A percentile compares a stretch with the other conserved stretches of the same genome.
These are phyloP conservation scores for Mactra quadrangularis DNA, from an alignment of 1,140 invertebrate species.

Conservation along the genomic window DNA sequence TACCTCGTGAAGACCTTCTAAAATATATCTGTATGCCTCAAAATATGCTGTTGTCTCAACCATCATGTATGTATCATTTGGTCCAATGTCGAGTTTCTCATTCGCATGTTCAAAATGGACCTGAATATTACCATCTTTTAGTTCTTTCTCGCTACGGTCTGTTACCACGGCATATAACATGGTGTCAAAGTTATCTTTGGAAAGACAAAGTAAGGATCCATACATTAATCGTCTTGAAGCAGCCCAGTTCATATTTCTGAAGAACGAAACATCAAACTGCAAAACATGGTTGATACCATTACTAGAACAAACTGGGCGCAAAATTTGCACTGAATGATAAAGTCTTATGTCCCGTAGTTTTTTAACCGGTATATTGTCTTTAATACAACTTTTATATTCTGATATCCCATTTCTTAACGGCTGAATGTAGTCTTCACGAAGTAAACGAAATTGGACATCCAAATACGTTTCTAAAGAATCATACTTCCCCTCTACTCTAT, in stretches of 20 bases:
- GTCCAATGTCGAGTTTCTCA: background rate
- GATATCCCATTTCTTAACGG: slow-evolving; percentile 83
- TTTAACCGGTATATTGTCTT: slow-evolving; percentile 29
- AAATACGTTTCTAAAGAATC: slow-evolving; percentile 89
- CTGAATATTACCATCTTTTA: slow-evolving; percentile 72
- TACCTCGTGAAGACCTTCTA: slow-evolving; percentile 82
- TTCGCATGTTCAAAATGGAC: slow-evolving; percentile 80
- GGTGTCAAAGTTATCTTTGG: slow-evolving; percentile 87
- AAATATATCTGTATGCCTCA: slow-evolving; percentile 84
- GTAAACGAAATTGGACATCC: no score
- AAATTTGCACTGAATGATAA: slow-evolving; percentile 73
- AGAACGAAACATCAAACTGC: slow-evolving; percentile 73
- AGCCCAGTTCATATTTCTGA: slow-evolving; percentile 78
- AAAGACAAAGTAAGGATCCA: slow-evolving; percentile 90
- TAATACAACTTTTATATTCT: slow-evolving; percentile 63
- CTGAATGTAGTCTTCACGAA: slow-evolving; percentile 88
- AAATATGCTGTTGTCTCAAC: slow-evolving; percentile 85
- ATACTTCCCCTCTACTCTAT: slow-evolving; percentile 87
- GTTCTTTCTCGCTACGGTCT: slow-evolving; percentile 84
- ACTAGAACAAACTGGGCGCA: slow-evolving; percentile 71
- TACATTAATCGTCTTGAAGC: slow-evolving; percentile 87
- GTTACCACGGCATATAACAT: slow-evolving; percentile 88
- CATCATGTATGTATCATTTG: slow-evolving; percentile 71
- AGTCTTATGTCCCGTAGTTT: slow-evolving; percentile 65
- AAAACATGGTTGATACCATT: slow-evolving; percentile 72